Evolutionary conservation across 2,797 vertebrate genomes (phyloP), one percentile per base, ranked within the genome.

Genomic region (Hoplostethus mediterraneus): DNA sequence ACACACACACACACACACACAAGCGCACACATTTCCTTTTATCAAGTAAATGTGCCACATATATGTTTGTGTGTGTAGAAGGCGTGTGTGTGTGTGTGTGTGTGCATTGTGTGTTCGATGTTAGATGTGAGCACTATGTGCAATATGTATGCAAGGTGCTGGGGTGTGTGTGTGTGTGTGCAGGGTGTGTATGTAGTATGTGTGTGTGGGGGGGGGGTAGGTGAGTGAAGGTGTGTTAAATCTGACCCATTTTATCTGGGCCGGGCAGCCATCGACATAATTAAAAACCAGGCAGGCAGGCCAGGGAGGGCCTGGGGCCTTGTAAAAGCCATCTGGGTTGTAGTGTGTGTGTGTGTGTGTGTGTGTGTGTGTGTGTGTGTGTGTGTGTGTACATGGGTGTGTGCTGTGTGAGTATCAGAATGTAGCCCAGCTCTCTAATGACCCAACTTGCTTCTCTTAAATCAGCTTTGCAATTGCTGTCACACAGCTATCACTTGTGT

Each of bases 281-380:
- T 95, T 95, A 96, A 95, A 95, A 94, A 92, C 90, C 44, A 92
- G 93, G 92, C 58, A 86, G 90, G 91, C 81, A 88, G 88, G 80
- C 81, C 81, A 81, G 82, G 79, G 81, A 91, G 84, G 85, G 87
- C 94, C 95, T 93, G 93, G 90, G 94, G 94, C 94, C 94, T 88
- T 92, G 92, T 95, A 94, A 95, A 93, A 92, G 83, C 87, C 94
- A 94, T 94, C 94, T 94, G 93, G 90, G 84, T 85, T 92, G 77
- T 72, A 79, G 88, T 79, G 75, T 56, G 65, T 63, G 65, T 74
- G 67, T 44, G 57, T 74, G 83, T 57, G 67, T 71, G 65, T 78
- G 80, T 73, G 63, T 73, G 72, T 59, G 66, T 64, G 57, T 60
- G 80, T 73, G 63, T 73, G 72, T 59, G 66, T 64, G 57, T 60